Percentiles rank a stretch among this genome's conserved stretches.
phyloP scores from a whole-genome alignment of 2,888 invertebrate species.

The Merodon equestris region DNA sequence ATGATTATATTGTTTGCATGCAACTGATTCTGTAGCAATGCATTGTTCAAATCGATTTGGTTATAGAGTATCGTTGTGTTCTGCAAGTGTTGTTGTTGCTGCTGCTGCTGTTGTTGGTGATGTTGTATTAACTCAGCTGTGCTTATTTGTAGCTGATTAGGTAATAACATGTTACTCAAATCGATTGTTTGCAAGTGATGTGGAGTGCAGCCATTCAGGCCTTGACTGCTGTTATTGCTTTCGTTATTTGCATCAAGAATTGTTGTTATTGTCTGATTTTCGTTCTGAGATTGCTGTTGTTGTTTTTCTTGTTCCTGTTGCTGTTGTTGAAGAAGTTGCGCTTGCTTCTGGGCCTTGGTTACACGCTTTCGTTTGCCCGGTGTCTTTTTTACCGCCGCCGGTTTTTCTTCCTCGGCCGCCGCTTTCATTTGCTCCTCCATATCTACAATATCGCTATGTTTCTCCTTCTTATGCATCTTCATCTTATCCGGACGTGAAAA shows the following conservation, averaged over 20 bases:
- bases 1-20: conserved; percentile 78
- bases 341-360: conserved; percentile 59
- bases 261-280: conserved; percentile 38
- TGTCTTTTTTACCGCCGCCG: conserved; percentile 49
- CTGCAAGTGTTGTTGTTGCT: conserved; percentile 70
- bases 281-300: conserved; percentile 44
- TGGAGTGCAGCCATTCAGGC: conserved; percentile 68
- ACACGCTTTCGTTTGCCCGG: conserved; percentile 59
- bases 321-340: conserved; percentile 48
- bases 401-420: conserved; percentile 68
- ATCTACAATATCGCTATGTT: conserved; percentile 75
- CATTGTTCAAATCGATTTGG: conserved; percentile 77
- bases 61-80: conserved; percentile 75
- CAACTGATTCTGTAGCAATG: conserved; percentile 76
- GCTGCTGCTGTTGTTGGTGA: conserved; percentile 69
- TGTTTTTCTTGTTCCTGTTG: conserved; percentile 68
- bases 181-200: conserved; percentile 76
- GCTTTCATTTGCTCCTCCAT: conserved; percentile 67
- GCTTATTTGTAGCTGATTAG: conserved; percentile 75
- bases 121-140: conserved; percentile 72
- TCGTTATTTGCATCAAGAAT: conserved; percentile 41
- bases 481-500: conserved; percentile 77
- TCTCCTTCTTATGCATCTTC: conserved; percentile 78
- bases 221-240: conserved; percentile 47
- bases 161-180: conserved; percentile 77